Percentiles rank a stretch among this genome's conserved stretches.
phyloP scores from a whole-genome alignment of 2,797 vertebrate species.

The Anguilla megastoma region DNA sequence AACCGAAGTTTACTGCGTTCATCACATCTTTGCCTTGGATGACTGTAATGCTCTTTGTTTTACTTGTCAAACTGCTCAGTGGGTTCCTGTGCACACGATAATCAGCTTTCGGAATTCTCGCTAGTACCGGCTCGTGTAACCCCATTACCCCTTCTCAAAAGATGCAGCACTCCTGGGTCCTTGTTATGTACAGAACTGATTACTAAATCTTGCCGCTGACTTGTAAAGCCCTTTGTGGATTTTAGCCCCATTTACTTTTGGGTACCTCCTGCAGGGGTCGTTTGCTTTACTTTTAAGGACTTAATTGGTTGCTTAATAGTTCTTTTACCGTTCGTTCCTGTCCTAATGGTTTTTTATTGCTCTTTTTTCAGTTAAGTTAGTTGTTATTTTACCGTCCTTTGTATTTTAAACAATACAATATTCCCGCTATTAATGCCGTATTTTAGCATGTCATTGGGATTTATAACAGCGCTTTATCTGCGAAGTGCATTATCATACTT shows the following conservation, averaged over 20 bases:
- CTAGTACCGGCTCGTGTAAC: not conserved
- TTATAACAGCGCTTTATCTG: not conserved
- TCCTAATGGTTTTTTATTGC: slow-evolving; percentile 1
- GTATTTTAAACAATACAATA: not conserved
- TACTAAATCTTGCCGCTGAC: not conserved
- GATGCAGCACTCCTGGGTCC: not conserved
- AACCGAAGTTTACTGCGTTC: not conserved
- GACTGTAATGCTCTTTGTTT: not conserved
- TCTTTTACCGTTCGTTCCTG: not conserved
- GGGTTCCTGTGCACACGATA: not conserved
- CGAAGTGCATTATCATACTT: not conserved
- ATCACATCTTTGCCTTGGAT: not conserved
- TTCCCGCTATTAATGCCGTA: not conserved
- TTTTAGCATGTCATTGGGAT: not conserved
- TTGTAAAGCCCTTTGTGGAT: not conserved
- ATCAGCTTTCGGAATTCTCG: not conserved
- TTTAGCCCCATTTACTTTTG: not conserved
- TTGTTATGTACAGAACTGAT: not conserved
- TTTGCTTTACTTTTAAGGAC: not conserved
- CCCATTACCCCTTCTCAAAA: not conserved
- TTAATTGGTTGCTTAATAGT: not conserved
- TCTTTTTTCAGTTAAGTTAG: not conserved
- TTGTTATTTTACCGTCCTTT: not conserved
- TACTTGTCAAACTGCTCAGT: not conserved
- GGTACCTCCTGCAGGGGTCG: not conserved